phyloP scores from a whole-genome alignment of 2,797 vertebrate genomes.

The Loriculus beryllinus region DNA sequence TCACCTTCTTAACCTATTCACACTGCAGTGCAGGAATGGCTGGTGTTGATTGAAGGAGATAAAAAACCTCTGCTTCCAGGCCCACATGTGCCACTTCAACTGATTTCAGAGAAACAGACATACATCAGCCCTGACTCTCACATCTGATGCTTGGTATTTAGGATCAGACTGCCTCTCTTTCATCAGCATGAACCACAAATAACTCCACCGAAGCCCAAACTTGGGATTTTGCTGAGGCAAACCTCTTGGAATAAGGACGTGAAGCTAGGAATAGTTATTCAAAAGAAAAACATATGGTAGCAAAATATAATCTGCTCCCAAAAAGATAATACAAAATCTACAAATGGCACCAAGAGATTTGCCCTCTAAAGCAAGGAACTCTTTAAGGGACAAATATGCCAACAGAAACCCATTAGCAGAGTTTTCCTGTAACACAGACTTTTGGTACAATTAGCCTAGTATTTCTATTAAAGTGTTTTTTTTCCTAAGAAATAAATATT shows the following conservation, averaged over 20 bases:
- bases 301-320: background rate
- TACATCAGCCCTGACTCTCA: background rate
- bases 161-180: background rate
- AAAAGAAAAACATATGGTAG: background rate
- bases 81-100: background rate
- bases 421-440: background rate
- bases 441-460: background rate
- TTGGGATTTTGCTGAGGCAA: slow-evolving; percentile 3
- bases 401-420: background rate
- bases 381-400: background rate
- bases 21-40: background rate
- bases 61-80: background rate
- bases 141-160: fast-evolving
- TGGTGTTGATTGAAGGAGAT: background rate
- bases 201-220: background rate
- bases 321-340: background rate
- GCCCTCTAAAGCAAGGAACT: slow-evolving; percentile 5
- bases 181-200: background rate
- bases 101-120: background rate
- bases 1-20: background rate
- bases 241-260: background rate
- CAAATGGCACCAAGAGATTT: background rate
- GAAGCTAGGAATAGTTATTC: slow-evolving; percentile 12
- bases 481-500: background rate
- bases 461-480: background rate